Base-by-base conservation (phyloP, 2,888 invertebrate species). In the Torymus texanus region DNA sequence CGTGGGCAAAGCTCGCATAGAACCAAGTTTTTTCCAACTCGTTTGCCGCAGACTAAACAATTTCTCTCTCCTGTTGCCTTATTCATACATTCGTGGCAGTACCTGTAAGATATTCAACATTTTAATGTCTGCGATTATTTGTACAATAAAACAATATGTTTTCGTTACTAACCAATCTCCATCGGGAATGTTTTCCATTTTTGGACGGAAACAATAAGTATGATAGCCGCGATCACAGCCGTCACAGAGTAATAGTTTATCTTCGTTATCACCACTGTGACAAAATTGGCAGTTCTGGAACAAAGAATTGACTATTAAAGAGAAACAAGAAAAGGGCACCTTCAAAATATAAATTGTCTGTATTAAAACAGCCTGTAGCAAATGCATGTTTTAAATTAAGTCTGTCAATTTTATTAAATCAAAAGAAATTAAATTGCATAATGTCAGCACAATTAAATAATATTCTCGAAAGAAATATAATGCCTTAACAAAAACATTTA, bases 191-290 rank as follows among this genome's bases (percentile, higher is more conserved):
- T 95, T 95, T 79, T 97, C 97, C 96, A 99, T 96, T 90, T 95
- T 94, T 82, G 98, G 98, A 91, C 97, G 97, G 93, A 99, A 98
- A 92, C 99, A 99, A 90, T 98, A 98, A 67, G 98, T 98, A 92
- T 99, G 99, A 91, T 98, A 98, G 71, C 98, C 99, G 90, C 97
- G 97, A 91, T 99, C 99, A 91, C 99, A 99, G 83, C 98, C 97
- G 91, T 99, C 99, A 91, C 99, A 99, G 29, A 99, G 92, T 85
- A 99, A 91, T 84, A 99, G 92, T 90, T 98, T 96, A 85, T 97
- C 98, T 90, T 99, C 98, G 87, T 98, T 97, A 91, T 98, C 98
- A 80, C 98, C 98, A 87, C 95, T 95, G 88, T 96, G 94, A 91
- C 99, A 99, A 91, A 99, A 98, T 91, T 99, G 98, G 91, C 98